phyloP scores from a whole-genome alignment of 2,888 invertebrate genomes.

The Nasonovia ribisnigri region DNA sequence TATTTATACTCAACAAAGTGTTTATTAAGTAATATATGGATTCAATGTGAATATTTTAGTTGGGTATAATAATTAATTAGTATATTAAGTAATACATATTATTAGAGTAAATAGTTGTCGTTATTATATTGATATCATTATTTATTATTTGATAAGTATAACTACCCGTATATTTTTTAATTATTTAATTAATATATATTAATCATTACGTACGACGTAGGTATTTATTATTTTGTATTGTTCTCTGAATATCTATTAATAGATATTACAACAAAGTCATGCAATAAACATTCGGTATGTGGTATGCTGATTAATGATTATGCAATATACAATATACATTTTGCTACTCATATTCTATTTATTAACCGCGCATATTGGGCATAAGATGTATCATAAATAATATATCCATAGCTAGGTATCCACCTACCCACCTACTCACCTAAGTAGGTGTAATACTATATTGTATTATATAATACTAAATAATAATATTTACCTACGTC shows the following conservation, averaged over 20 bases:
- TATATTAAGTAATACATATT: neutral
- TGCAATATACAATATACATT: neutral
- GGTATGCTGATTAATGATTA: neutral
- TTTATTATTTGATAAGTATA: neutral
- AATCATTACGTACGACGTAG: neutral
- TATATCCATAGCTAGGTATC: neutral
- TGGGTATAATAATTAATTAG: neutral
- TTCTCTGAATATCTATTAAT: neutral
- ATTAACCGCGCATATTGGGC: neutral
- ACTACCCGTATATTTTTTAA: neutral
- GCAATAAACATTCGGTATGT: neutral
- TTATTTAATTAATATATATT: too few relatives aligned
- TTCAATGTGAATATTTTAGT: neutral
- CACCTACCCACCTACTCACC: too few relatives aligned
- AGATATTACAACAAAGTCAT: neutral
- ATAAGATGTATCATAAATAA: neutral
- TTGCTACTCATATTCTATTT: neutral
- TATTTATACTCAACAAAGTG: neutral
- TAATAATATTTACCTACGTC: too few relatives aligned
- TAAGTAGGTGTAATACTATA: too few relatives aligned
- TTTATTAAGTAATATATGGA: neutral
- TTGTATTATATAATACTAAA: too few relatives aligned
- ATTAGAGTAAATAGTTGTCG: neutral
- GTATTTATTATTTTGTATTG: neutral
- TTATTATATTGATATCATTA: neutral